Base-by-base conservation (phyloP, 2,797 vertebrate genomes). In the Lerista edwardsae region DNA sequence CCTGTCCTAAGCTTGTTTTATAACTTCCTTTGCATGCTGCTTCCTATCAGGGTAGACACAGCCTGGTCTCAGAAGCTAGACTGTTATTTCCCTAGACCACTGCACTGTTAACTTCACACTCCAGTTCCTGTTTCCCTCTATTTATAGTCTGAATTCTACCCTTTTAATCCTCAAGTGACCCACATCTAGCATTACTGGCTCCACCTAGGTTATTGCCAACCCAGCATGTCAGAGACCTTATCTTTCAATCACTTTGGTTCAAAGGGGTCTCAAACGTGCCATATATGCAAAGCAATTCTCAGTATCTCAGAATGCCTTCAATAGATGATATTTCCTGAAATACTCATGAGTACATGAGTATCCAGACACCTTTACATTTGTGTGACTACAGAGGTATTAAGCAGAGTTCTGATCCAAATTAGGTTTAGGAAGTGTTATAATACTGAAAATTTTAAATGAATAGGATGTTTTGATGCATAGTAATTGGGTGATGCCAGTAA, bases 221-320 rank as follows among this genome's bases (percentile, higher is more conserved):
- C 79, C 84, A 86, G 65, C 84, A 86, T 86, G 84, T 39, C 57
- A 71, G 78, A 86, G 74, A 76, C 34, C 79, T 86, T 77, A 86
- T 81, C 75, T 71, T 85, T 75, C 79, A 69, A 31, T 85, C 79
- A 62, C 47, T 80, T 69, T 76, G 57, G 65, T 82, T 77, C 84
- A 82, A 82, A 86, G 67, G 65, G 74, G 41, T 77, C 73, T 81
- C 84, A 23, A 25, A 71, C 64, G 84, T 77, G 31, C 44, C 74
- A 36, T 82, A 81, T 3, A 85, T 36, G 27, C 84, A 85, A 62
- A 86, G 29, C 77, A 55, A 0, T 2, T 75, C 41, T 76, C 77
- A 36, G 25, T 83, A 36, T 10, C 44, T 82, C 75, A 67, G 73
- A 72, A 80, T 72, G 69, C 6, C 72, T 82, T 62, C 3, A 51